phyloP scores from a whole-genome alignment of 1,140 invertebrate genomes.

The Drosophila mojavensis region DNA sequence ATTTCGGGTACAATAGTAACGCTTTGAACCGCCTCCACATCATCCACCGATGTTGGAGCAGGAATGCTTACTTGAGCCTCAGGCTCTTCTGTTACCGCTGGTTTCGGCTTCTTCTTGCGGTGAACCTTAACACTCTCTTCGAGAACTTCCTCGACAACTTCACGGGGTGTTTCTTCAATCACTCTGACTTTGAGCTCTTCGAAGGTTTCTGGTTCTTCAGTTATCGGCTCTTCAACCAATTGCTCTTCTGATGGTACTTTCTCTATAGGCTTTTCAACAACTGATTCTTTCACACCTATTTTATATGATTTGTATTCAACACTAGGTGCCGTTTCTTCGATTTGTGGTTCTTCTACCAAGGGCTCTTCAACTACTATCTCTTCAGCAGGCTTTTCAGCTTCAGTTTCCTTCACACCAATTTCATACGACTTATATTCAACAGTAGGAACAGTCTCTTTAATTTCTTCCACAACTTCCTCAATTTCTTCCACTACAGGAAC shows the following conservation, averaged over 20 bases:
- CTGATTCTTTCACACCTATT: conserved; percentile 50
- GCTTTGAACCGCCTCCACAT: conserved; percentile 58
- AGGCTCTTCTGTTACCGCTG: conserved; percentile 58
- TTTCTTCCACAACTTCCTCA: conserved; percentile 46
- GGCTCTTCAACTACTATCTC: conserved; percentile 23
- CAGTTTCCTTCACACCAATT: conserved; percentile 58
- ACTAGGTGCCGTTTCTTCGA: conserved; percentile 38
- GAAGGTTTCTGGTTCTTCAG: conserved; percentile 49
- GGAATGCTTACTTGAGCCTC: conserved; percentile 60
- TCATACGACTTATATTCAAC: conserved; percentile 59
- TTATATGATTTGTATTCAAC: conserved; percentile 51
- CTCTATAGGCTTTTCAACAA: conserved; percentile 47
- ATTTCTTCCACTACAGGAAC: conserved; percentile 52
- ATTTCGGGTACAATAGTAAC: conserved; percentile 72
- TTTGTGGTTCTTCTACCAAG: conserved; percentile 25
- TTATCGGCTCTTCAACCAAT: conserved; percentile 32
- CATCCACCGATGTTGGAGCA: conserved; percentile 58
- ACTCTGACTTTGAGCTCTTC: conserved; percentile 70
- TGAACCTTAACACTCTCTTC: conserved; percentile 66
- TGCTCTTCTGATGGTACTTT: conserved; percentile 20
- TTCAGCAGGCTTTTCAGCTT: conserved; percentile 46
- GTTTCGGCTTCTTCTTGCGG: conserved; percentile 72
- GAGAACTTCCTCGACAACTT: conserved; percentile 65
- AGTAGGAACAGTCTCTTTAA: conserved; percentile 27
- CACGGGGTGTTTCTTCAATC: conserved; percentile 67